Base-by-base conservation (phyloP, 2,797 vertebrate species). In the Toxotes lorentzi region DNA sequence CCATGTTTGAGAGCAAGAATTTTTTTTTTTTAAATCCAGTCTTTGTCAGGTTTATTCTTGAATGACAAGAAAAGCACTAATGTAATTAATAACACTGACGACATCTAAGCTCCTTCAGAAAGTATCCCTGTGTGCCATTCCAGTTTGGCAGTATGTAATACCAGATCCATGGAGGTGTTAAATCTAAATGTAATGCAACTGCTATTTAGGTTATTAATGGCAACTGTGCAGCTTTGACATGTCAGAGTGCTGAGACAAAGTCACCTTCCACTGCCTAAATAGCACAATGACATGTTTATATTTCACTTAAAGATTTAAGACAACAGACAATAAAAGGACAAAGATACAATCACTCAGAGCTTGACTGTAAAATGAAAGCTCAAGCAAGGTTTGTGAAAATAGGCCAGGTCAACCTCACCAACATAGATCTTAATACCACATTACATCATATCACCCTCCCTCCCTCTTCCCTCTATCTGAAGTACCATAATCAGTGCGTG, bases 351-450 rank as follows among this genome's bases (percentile, higher is more conserved):
- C 16, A 7, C 27, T 38, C n/a, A 63, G 13, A 27, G 30, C 27
- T 60, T 72, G 9, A 51, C 6, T 50, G 4, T 43, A 11, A 61
- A 70, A 32, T 21, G 13, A 78, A 9, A 67, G 23, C 30, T 27
- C 57, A n/a, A 70, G 61, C 30, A 6, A 32, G 34, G 63, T 35
- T 66, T 32, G n/a, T 50, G 9, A 63, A 86, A 81, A 70, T 66
- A 76, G 83, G 80, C n/a, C 80, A 48, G 60, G 61, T 59, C 76
- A 88, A 79, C 63, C 60, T 74, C 54, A 78, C 41, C 34, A 66
- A 41, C 32, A 79, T 4, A 54, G 45, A 74, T 60, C 21, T 83
- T 73, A 85, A 80, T 41, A 38, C 63, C 51, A 35, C 23, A 78
- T 79, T 74, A 73, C 78, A 78, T 82, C 77, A 80, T 21, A 4